Base-by-base conservation (phyloP, 1,140 invertebrate genomes). In the Medauroidea extradentata region DNA sequence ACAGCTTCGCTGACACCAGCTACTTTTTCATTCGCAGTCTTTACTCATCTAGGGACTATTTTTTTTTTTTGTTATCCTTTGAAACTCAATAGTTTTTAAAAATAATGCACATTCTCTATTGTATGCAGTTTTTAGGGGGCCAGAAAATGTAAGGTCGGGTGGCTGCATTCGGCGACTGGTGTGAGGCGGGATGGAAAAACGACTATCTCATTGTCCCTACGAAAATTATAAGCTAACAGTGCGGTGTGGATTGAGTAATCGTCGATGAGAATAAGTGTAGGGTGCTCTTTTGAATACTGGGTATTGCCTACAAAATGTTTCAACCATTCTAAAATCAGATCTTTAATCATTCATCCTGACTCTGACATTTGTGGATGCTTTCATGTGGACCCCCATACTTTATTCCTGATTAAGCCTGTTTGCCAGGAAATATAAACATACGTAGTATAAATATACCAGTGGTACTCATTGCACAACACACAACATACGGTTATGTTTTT, bases 151-250 rank as follows among this genome's bases (percentile, higher is more conserved):
- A 49, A 59, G 19, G 62, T 76, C 75, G 11, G 77, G 64, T 1
- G 75, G 75, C 53, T 77, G 74, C 18, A 77, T 62, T 60, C 69
- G 70, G 51, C 76, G 71, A 42, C 64, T 68, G 16, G 51, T 61
- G 54, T 70, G 68, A 11, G 68, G 67, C 38, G 69, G 65, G 39
- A 69, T 64, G 13, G 59, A 65, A 2, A 73, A 16, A 72, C 57
- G 1, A 59, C 50, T 11, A 72, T 64, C 9, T 11, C 29, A 61
- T 66, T 64, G 54, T 49, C 62, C 53, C 50, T 56, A 46, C 43
- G 57, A 42, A 62, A 57, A 38, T 65, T 51, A 34, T 67, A 57
- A 39, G 51, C 59, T 39, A 62, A 51, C 3, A 63, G 3, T 9
- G 63, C 61, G 23, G 60, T 25, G 38, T 68, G 65, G 29, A 4